Evolutionary conservation across 1,140 invertebrate species (phyloP), one percentile per base, ranked within the genome.

Genomic region (Coenobita brevimanus): DNA sequence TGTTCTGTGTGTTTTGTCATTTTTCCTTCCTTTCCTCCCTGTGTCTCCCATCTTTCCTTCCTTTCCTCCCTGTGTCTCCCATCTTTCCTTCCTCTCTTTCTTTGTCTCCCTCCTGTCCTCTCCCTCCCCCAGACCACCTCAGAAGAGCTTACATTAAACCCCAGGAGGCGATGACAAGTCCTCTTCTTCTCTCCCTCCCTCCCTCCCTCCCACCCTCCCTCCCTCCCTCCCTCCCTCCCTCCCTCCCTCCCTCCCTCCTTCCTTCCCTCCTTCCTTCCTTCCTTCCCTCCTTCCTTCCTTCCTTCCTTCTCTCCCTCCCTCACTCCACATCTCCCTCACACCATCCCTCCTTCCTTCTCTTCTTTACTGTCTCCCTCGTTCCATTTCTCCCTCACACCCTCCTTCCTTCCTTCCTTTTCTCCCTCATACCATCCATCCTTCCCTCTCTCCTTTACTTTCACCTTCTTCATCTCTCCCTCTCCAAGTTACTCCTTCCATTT

Each of bases 251-350:
- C 21, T 21, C 21, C 50, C 8, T 54, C 21, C 21, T 21, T 10
- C 8, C 21, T 8, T 54, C 50, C 21, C 21, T 8, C 21, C 50
- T 21, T 54, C 50, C 21, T 21, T 54, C 50, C 21, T 21, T 54
- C 50, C 41, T 38, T 73, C 69, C 41, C 69, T 73, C 69, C 41
- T 38, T 73, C 69, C 41, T 38, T 73, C 69, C 41, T 38, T 73
- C 69, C 41, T 38, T 73, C 69, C 41, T 38, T 73, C 69, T 73
- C 69, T 73, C 69, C 41, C 69, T 73, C 69, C 41, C 69, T 38
- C 69, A 33, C 30, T 21, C 30, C 2, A 69, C 67, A 69, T 54
- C 50, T 54, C 21, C 21, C 8, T 54, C 50, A 54, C 50, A 54
- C 50, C 50, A 10, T 54, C 50, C 50, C 21, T 54, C 50, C 50